Percentiles rank a stretch among this genome's conserved stretches.
These are phyloP conservation scores for Eupithecia insigniata DNA, from an alignment of 2,888 invertebrate species.

Conservation along the genomic window DNA sequence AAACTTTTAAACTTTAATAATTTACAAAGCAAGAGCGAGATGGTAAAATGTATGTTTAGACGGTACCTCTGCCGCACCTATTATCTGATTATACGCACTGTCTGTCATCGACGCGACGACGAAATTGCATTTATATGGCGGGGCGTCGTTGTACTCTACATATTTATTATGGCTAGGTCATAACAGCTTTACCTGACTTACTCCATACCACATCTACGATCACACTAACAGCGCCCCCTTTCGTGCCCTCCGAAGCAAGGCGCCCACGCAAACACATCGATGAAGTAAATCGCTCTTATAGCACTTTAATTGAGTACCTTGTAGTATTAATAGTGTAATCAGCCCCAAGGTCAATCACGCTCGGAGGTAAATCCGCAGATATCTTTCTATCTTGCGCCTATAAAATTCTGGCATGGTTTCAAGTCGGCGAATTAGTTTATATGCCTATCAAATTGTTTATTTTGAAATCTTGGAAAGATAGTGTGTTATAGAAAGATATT, in stretches of 20 bases:
- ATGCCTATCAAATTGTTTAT: conserved; percentile 25
- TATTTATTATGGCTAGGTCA: neutral
- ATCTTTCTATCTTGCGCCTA: conserved; percentile 19
- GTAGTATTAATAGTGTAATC: conserved; percentile 19
- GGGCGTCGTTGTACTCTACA: neutral
- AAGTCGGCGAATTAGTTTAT: conserved; percentile 20
- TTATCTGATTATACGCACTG: neutral
- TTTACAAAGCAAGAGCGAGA: neutral
- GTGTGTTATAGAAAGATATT: neutral
- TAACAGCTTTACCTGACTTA: neutral
- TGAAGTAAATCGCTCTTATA: conserved; percentile 3
- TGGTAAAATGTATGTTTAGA: neutral
- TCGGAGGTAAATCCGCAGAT: conserved; percentile 24
- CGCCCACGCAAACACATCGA: neutral
- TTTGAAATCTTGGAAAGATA: conserved; percentile 5
- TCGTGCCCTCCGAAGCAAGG: neutral
- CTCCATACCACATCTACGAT: too few relatives aligned
- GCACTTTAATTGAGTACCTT: conserved; percentile 8
- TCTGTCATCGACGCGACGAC: neutral
- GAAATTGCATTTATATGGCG: neutral
- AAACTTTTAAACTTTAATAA: neutral
- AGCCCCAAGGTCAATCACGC: conserved; percentile 19
- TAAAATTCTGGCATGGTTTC: conserved; percentile 28
- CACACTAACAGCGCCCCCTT: neutral
- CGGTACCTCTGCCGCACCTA: neutral